Percentiles rank a stretch among this genome's conserved stretches.
Conservation (phyloP, 2,888 invertebrate species). For the Dioctria rufipes region DNA sequence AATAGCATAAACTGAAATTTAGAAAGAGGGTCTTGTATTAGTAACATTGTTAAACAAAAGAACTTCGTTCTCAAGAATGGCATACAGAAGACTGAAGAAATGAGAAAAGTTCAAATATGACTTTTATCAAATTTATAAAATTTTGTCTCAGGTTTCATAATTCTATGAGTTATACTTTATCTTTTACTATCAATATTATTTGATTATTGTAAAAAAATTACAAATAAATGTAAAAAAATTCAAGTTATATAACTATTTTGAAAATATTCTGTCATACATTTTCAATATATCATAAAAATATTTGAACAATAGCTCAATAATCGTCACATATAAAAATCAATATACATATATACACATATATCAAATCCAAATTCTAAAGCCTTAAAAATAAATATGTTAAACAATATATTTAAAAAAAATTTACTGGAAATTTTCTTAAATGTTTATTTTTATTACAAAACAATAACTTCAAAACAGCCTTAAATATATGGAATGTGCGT, state of each 20-base stretch:
- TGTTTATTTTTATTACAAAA: background rate
- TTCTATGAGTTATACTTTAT: too few relatives aligned
- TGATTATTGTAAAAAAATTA: too few relatives aligned
- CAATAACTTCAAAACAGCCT: background rate
- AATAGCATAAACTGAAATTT: too few relatives aligned
- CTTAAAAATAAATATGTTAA: background rate
- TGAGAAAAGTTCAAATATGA: too few relatives aligned
- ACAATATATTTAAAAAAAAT: conserved; percentile 8
- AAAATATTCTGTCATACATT: background rate
- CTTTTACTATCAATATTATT: too few relatives aligned
- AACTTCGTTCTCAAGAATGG: too few relatives aligned
- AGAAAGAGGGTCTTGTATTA: too few relatives aligned
- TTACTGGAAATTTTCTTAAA: background rate
- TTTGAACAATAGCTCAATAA: background rate
- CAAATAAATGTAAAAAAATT: background rate
- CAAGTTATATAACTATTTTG: background rate
- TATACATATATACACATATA: background rate
- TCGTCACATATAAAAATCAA: background rate
- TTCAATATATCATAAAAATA: background rate
- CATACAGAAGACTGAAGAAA: too few relatives aligned
- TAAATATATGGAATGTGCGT: conserved; percentile 54
- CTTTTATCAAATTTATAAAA: too few relatives aligned
- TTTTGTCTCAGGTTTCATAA: too few relatives aligned
- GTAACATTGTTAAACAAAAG: too few relatives aligned
- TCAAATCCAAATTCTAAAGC: background rate